phyloP scores from a whole-genome alignment of 2,888 invertebrate species.

The Sarcophaga subvicina region DNA sequence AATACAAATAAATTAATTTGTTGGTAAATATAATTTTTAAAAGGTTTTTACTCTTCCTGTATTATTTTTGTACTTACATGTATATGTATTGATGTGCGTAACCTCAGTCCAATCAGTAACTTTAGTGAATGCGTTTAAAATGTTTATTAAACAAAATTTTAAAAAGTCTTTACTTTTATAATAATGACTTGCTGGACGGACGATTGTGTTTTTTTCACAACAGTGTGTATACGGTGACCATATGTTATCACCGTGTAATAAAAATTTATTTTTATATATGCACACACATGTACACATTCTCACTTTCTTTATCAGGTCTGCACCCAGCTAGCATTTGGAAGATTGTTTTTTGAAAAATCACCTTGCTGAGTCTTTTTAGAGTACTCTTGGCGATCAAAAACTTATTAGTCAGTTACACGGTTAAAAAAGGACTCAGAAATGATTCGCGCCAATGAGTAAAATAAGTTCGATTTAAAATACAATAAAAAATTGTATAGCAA shows the following conservation, averaged over 20 bases:
- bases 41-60: too few species aligned
- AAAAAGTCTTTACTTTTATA: background rate
- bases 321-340: too few species aligned
- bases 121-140: background rate
- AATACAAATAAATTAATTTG: background rate
- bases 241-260: constrained; percentile 33
- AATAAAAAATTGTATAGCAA: too few species aligned
- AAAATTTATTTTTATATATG: background rate
- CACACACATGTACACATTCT: too few species aligned
- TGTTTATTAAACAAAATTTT: background rate
- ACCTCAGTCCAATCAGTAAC: background rate
- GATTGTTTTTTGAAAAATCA: too few species aligned
- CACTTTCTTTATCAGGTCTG: constrained; percentile 24
- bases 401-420: too few species aligned
- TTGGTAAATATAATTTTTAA: background rate
- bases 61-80: background rate
- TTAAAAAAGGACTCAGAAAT: too few species aligned
- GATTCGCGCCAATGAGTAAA: too few species aligned
- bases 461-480: too few species aligned
- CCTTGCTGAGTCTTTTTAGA: too few species aligned
- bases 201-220: background rate
- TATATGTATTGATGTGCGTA: background rate
- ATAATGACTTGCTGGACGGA: background rate
- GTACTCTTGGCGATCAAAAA: too few species aligned
- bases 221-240: background rate